Conservation (phyloP, 2,797 vertebrate species). For the Orestias chungarensis region DNA sequence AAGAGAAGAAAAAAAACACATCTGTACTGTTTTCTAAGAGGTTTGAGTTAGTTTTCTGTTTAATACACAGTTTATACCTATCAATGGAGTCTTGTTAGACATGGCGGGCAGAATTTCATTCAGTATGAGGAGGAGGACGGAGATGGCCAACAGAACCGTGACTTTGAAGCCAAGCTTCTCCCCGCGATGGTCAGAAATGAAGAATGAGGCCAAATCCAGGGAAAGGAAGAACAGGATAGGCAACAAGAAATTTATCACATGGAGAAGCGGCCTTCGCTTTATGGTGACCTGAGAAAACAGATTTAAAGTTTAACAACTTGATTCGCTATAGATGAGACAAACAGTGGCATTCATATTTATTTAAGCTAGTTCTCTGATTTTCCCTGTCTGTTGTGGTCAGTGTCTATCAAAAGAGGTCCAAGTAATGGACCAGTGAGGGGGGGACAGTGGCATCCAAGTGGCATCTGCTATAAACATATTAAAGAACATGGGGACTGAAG, state of each 20-base stretch:
- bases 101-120: conserved; percentile 85
- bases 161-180: conserved; percentile 86
- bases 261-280: conserved; percentile 77
- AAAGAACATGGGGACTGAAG: too few species aligned
- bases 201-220: conserved; percentile 82
- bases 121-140: conserved; percentile 85
- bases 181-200: conserved; percentile 74
- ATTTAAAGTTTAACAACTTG: neutral
- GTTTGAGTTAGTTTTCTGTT: neutral
- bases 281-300: conserved; percentile 76
- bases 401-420: too few species aligned
- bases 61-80: conserved; percentile 71
- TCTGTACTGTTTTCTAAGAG: neutral
- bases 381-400: too few species aligned
- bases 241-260: conserved; percentile 83
- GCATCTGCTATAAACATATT: too few species aligned
- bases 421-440: too few species aligned
- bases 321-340: neutral
- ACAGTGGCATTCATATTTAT: neutral
- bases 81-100: conserved; percentile 80
- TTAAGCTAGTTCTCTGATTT: neutral
- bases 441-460: too few species aligned
- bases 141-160: conserved; percentile 83
- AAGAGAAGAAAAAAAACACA: neutral
- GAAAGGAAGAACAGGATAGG: conserved; percentile 81